These are phyloP conservation scores for Lampropteryx suffumata DNA, from an alignment of 2,888 invertebrate species.

Conservation along the genomic window DNA sequence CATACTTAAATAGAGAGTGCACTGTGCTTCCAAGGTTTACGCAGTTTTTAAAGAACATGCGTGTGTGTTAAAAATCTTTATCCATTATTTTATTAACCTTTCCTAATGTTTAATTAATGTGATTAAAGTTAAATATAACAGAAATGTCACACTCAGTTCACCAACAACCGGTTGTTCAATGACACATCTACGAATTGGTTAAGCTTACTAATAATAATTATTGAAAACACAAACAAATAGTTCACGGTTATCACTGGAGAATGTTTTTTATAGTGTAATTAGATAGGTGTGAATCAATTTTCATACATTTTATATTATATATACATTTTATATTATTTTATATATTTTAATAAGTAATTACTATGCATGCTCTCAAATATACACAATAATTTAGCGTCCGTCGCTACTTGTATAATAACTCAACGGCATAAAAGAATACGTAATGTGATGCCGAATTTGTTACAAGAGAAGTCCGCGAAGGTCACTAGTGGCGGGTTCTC, in stretches of 20 bases:
- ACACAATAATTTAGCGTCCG: conserved; percentile 24
- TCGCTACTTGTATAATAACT: conserved; percentile 22
- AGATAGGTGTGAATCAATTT: not conserved
- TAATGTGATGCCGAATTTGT: conserved; percentile 33
- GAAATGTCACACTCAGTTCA: too few relatives aligned
- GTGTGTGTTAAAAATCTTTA: too few relatives aligned
- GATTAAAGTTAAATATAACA: not conserved
- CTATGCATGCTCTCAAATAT: conserved; percentile 1
- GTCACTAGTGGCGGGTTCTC: conserved; percentile 40
- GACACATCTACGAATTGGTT: too few relatives aligned
- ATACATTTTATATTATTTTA: not conserved
- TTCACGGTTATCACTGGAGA: too few relatives aligned
- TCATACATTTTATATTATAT: not conserved
- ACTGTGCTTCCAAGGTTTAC: too few relatives aligned
- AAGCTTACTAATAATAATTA: too few relatives aligned
- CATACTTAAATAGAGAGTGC: too few relatives aligned
- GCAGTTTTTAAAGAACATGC: too few relatives aligned
- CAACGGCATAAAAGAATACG: conserved; percentile 20
- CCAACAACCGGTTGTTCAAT: too few relatives aligned
- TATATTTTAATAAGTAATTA: conserved; percentile 1
- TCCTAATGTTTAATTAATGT: not conserved
- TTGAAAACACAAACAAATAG: too few relatives aligned
- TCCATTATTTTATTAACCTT: not conserved
- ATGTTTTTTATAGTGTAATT: too few relatives aligned
- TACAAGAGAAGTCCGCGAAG: conserved; percentile 48